Base-by-base conservation (phyloP, 1,140 invertebrate species). In the Tetramorium alpestre region DNA sequence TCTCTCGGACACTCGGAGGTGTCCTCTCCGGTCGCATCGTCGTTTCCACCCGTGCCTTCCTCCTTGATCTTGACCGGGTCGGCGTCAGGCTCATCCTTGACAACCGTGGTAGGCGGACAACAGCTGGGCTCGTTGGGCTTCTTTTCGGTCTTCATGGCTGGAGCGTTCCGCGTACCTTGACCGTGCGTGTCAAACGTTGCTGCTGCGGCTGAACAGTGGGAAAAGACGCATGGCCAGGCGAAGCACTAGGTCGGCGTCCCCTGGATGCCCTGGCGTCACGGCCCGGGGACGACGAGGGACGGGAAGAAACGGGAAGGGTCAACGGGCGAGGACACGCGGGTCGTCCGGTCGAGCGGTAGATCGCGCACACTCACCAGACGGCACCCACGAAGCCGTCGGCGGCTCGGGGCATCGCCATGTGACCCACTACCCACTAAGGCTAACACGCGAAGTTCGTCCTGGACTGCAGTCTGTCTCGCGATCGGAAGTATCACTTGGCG, bases 141-240 rank as follows among this genome's bases (percentile, higher is more conserved):
- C 90, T 95, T 95, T 91, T 95, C 95, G 77, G 94, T 95, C 94
- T 95, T 95, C 95, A 95, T 95, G 72, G 92, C 94, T 91, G 73
- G 67, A 86, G 75, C 56, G 85, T 87, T 10, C 51, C 58, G 56
- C 38, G 67, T 60, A 72, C 70, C 33, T 33, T 33, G n/a, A 69
- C 44, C 70, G 78, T 85, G 64, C 54, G 64, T 88, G 91, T 93
- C 92, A 93, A 84, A 92, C 92, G 16, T 76, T 56, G 25, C 76
- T 88, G 56, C 47, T 62, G 25, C 41, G 44, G 33, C 54, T 69
- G 49, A 51, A 25, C 47, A 58, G 56, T 22, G 64, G 33, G 62
- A 87, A 78, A 78, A 86, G 76, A 87, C 64, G 84, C 91, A 92
- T 92, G 91, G 87, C 85, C 87, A 90, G 6, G 10, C 89, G 75